Evolutionary conservation across 1,140 invertebrate genomes (phyloP).

Genomic region (Cherax destructor): DNA sequence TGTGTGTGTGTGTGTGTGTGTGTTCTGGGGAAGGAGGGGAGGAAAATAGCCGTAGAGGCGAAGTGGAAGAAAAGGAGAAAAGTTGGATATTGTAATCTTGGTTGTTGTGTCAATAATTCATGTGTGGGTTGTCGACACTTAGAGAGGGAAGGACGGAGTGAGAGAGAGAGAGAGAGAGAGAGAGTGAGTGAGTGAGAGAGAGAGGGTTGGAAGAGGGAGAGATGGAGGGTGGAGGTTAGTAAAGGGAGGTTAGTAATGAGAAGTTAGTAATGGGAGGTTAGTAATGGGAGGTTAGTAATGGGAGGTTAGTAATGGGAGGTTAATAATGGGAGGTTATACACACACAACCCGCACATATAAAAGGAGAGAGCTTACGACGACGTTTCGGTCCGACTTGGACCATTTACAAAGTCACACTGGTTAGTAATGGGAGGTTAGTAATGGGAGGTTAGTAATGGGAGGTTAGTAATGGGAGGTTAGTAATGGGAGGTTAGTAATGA

Average conservation of each 20-base stretch:
- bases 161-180: neutral
- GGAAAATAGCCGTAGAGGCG: neutral
- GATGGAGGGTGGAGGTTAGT: neutral
- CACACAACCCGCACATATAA: too few relatives aligned
- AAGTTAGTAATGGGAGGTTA: neutral
- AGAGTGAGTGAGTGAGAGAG: neutral
- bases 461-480: neutral
- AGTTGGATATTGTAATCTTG: neutral
- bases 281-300: neutral
- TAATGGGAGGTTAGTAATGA: neutral
- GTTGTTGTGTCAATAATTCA: neutral
- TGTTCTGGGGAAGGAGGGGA: neutral
- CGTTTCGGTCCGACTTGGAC: too few relatives aligned
- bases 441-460: neutral
- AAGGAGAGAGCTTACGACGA: too few relatives aligned
- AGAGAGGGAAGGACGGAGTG: neutral
- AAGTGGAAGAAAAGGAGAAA: neutral
- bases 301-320: neutral
- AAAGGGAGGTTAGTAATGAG: neutral
- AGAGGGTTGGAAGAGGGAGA: neutral
- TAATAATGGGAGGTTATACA: neutral
- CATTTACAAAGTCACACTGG: too few relatives aligned
- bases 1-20: neutral
- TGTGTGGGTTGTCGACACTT: neutral
- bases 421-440: neutral